Percentiles rank a stretch among this genome's conserved stretches.
phyloP scores from a whole-genome alignment of 1,140 invertebrate genomes.

The Sycobia sp. region DNA sequence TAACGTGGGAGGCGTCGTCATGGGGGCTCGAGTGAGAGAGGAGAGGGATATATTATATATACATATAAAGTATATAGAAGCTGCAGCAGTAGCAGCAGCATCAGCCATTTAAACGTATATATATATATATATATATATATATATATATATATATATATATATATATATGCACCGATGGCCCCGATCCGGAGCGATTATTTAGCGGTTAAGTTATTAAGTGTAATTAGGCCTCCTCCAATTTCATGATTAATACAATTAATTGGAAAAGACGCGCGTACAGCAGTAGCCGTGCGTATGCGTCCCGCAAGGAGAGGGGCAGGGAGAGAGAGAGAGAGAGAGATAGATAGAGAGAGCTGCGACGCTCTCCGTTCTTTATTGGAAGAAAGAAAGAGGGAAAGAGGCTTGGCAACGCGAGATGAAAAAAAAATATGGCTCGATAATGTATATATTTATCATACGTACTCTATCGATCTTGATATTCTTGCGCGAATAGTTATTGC shows the following conservation, averaged over 20 bases:
- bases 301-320: not conserved
- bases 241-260: constrained; percentile 63
- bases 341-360: not conserved
- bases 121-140: not conserved
- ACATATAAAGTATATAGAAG: not conserved
- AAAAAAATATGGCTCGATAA: too few species aligned
- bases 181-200: constrained; percentile 62
- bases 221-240: constrained; percentile 61
- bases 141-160: constrained; percentile 1
- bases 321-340: too few species aligned
- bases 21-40: too few species aligned
- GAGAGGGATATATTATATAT: too few species aligned
- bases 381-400: not conserved
- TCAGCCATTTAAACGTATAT: too few species aligned
- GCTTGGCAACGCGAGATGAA: not conserved
- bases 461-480: too few species aligned
- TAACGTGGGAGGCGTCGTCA: too few species aligned
- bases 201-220: constrained; percentile 62
- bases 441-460: too few species aligned
- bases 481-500: too few species aligned
- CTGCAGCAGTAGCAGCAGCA: not conserved
- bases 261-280: constrained; percentile 56
- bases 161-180: constrained; percentile 51
- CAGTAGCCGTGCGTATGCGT: too few species aligned
- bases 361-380: not conserved